Conservation (phyloP, 2,888 invertebrate genomes). For the Leptopterna dolabrata region DNA sequence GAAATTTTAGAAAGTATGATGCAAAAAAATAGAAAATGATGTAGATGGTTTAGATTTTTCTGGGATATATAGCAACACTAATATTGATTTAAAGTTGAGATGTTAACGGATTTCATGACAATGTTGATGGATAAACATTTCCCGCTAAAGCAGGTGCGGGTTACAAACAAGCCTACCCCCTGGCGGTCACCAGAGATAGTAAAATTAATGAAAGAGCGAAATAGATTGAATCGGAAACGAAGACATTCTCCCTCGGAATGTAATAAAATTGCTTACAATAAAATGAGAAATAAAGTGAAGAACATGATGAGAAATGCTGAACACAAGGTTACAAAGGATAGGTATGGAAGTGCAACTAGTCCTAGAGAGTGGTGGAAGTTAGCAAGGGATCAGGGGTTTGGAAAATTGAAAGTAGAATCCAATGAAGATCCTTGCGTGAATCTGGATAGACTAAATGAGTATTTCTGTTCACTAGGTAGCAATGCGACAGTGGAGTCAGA, state of each 20-base stretch:
- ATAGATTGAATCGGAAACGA: neutral
- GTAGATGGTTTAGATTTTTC: neutral
- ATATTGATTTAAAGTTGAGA: neutral
- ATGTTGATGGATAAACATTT: neutral
- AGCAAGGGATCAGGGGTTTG: neutral
- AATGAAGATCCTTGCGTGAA: neutral
- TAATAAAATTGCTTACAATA: neutral
- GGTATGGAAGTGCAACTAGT: neutral
- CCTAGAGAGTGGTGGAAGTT: neutral
- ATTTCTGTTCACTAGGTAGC: neutral
- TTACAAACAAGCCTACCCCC: neutral
- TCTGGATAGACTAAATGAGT: neutral
- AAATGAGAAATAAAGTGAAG: slow-evolving; percentile 2
- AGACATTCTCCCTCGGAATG: neutral
- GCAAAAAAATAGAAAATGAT: neutral
- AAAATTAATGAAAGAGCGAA: neutral
- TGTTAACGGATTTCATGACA: neutral
- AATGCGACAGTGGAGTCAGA: neutral
- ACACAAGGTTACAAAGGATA: neutral
- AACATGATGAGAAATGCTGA: neutral
- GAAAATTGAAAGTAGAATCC: neutral
- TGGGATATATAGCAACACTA: neutral
- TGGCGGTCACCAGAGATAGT: neutral
- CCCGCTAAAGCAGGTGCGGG: neutral
- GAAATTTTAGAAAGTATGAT: slow-evolving; percentile 15